Evolutionary conservation across 2,797 vertebrate genomes (phyloP).

Genomic region (Spinibarbus caldwelli): DNA sequence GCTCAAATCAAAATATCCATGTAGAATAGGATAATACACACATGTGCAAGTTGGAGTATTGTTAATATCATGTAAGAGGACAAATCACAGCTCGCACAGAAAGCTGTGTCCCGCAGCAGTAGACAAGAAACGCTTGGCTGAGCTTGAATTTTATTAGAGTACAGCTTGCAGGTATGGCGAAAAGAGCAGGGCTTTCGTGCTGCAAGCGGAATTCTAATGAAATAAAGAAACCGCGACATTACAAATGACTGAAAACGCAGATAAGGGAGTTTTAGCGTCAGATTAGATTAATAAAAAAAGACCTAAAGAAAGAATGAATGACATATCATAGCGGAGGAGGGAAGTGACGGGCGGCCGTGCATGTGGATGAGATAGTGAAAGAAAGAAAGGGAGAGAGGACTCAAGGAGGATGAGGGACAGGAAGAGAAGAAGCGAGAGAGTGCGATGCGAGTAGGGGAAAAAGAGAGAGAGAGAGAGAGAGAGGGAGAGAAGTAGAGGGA

Average conservation of each 20-base stretch:
- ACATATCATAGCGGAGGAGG: conserved; percentile 48
- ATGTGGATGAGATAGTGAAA: conserved; percentile 32
- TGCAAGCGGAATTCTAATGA: conserved; percentile 22
- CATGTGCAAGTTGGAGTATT: conserved; percentile 15
- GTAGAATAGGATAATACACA: not conserved
- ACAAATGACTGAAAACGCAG: conserved; percentile 37
- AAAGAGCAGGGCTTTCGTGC: conserved; percentile 41
- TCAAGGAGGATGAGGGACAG: conserved; percentile 39
- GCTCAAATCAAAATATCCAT: conserved; percentile 5
- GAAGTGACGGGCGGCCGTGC: conserved; percentile 41
- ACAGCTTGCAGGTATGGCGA: conserved; percentile 42
- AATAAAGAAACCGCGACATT: conserved; percentile 39
- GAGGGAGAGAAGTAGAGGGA: conserved; percentile 59
- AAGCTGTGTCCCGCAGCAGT: conserved; percentile 35
- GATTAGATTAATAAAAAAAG: conserved; percentile 53
- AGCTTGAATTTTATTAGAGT: conserved; percentile 43
- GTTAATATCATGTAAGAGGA: conserved; percentile 13
- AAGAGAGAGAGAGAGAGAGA: conserved; percentile 31
- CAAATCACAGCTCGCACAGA: conserved; percentile 10
- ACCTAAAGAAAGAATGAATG: conserved; percentile 46
- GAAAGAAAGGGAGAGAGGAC: conserved; percentile 55
- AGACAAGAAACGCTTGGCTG: conserved; percentile 25
- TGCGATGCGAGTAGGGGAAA: conserved; percentile 18
- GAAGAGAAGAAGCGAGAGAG: conserved; percentile 37
- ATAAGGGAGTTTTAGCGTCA: conserved; percentile 42